Base-by-base conservation (phyloP, 2,888 invertebrate species). In the Homarus gammarus region DNA sequence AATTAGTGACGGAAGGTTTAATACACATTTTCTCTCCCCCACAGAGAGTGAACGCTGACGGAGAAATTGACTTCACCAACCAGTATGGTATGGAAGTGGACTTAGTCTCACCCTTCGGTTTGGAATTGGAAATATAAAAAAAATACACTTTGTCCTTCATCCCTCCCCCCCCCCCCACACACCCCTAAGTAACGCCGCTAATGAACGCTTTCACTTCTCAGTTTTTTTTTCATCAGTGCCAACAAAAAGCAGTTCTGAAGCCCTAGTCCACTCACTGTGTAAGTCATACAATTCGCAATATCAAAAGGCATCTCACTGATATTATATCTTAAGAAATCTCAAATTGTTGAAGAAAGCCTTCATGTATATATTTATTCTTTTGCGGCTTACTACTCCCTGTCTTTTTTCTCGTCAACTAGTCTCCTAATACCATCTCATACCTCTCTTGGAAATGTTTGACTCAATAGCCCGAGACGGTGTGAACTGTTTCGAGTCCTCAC, bases 11-110 rank as follows among this genome's bases (percentile, higher is more conserved):
- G 64, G 27, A 64, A 64, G n/a, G 31, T 64, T 64, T 8, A 64
- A 8, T 1, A 18, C 6, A 0, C 2, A n/a, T n/a, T 18, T 70
- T 70, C 31, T 6, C 31, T 73, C 73, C 15, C 31, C n/a, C 75
- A 27, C 83, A 83, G 83, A 40, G 44, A 31, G 40, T 83, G 33
- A 70, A 83, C 40, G 1, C n/a, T 33, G 68, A 83, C 70, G 83
- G 83, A 6, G 33, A 36, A 8, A 38, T 68, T 5, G 44, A 70
- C 18, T 83, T 83, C 49, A 68, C 68, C 40, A 56, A 83, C 44
- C n/a, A 49, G 40, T 83, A 70, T 70, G 83, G 83, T 15, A 22
- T 44, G 44, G 68, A 83, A 31, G 68, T 68, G 15, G 83, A 83
- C 31, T 31, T 70, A 0, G n/a, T 38, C 22, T 27, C 70, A 44